Conservation (phyloP, 2,113 vertebrate species). For the Urocolius indicus region DNA sequence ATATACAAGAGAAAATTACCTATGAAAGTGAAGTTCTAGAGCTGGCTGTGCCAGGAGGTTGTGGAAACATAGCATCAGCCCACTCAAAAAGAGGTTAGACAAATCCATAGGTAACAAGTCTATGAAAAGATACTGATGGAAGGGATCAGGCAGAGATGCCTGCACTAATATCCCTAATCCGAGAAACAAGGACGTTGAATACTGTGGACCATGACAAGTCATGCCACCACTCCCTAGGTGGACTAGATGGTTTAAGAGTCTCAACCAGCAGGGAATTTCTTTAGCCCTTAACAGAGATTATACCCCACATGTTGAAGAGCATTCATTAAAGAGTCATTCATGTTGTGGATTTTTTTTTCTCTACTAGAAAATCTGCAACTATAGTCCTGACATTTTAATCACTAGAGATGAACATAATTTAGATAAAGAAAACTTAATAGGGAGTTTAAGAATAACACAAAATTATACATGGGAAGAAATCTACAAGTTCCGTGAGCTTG, state of each 20-base stretch:
- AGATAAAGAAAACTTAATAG: neutral
- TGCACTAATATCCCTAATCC: neutral
- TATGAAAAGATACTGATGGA: neutral
- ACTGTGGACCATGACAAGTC: too few species aligned
- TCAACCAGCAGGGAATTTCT: neutral
- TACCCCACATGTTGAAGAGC: neutral
- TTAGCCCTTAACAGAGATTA: neutral
- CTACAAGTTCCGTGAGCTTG: neutral
- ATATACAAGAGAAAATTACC: neutral
- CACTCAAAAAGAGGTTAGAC: neutral
- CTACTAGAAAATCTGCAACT: neutral
- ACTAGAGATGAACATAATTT: neutral
- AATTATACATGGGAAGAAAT: neutral
- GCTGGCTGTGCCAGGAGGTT: neutral
- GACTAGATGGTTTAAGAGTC: neutral
- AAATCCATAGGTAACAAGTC: neutral
- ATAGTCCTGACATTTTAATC: neutral
- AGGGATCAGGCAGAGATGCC: neutral
- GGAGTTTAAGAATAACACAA: neutral
- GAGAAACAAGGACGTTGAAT: neutral
- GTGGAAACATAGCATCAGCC: neutral
- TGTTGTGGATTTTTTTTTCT: rapidly evolving
- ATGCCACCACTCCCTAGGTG: neutral
- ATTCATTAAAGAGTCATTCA: neutral
- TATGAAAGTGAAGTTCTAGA: neutral